Evolutionary conservation across 1,140 invertebrate genomes (phyloP), one percentile per base, ranked within the genome.

Genomic region (Trichonephila clavata): DNA sequence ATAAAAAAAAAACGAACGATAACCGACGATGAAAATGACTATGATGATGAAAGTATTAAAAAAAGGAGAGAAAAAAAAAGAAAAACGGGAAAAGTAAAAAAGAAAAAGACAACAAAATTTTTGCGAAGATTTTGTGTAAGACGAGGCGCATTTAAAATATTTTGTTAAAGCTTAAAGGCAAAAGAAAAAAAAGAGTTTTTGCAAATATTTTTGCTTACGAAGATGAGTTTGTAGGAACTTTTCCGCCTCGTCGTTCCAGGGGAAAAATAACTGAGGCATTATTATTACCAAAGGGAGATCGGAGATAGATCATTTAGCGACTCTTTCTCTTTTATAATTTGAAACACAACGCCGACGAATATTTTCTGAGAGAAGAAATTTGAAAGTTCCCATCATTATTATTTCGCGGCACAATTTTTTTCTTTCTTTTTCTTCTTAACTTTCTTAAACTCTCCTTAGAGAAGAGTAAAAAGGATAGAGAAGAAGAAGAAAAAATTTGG

Each of bases 121-220:
- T 57, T 32, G 16, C 43, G 59, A 71, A 84, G 39, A 63, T 92
- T 71, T 86, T 63, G 59, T 92, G 91, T 86, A 92, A 92, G 91
- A 86, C 32, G 91, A 92, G 59, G 91, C 91, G 91, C 63, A 92
- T 92, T 92, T 92, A 92, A 92, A 92, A 86, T 92, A 92, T 92
- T 92, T 92, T 60, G 91, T 92, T 86, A 86, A 92, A 61, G 60
- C 59, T 90, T 27, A 81, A 39, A 59, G 71, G 27, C 71, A 39
- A 77, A 68, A 77, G 27, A 71, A 24, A 24, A 59, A 68, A 39
- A 77, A 43, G 57, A 27, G 8, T 80, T 71, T 77, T 90, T 61
- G 65, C 27, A 57, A 77, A 89, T 89, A 89, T 89, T 89, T 90
- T 90, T 81, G 89, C 61, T 88, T 71, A 10, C 63, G 68, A 60